Evolutionary conservation across 2,797 vertebrate species (phyloP).

Genomic region (Cottoperca gobio): DNA sequence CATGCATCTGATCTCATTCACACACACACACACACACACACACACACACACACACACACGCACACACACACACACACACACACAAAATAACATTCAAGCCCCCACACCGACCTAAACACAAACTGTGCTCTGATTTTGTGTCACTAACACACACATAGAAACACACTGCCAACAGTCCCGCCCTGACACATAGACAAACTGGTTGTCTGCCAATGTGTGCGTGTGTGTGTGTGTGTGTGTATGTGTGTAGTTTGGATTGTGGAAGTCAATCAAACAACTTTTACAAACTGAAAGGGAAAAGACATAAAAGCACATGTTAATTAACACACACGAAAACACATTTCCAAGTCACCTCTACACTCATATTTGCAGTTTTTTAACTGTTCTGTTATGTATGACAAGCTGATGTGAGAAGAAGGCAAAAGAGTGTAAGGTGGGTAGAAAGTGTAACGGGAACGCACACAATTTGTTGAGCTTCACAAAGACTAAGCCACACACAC

Average conservation of each 20-base stretch:
- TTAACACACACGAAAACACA: slow-evolving; percentile 1
- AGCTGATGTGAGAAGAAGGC: slow-evolving; percentile 11
- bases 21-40: slow-evolving; percentile 22
- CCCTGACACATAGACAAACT: slow-evolving; percentile 27
- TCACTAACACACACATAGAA: slow-evolving; percentile 8
- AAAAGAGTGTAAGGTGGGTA: neutral
- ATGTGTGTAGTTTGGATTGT: neutral
- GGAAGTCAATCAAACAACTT: slow-evolving; percentile 18
- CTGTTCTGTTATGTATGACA: slow-evolving; percentile 29
- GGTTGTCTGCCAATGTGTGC: slow-evolving; percentile 4
- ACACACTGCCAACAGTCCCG: slow-evolving; percentile 15
- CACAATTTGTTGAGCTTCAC: neutral
- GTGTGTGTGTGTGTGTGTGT: neutral
- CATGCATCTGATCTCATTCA: too few species aligned
- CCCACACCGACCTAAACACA: slow-evolving; percentile 37
- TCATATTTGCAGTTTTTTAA: neutral
- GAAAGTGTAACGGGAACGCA: slow-evolving; percentile 16
- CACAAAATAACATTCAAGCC: slow-evolving; percentile 33
- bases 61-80: slow-evolving; percentile 9
- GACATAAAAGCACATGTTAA: slow-evolving; percentile 15
- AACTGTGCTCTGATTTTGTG: slow-evolving; percentile 24
- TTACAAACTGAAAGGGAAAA: neutral
- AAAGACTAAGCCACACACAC: too few species aligned
- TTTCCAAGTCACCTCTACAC: slow-evolving; percentile 25
- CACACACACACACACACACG: neutral